A percentile compares a stretch with the other conserved stretches of the same genome.
These are phyloP conservation scores for Felis chaus DNA, from an alignment of 2,113 vertebrate genomes.

Conservation along the genomic window DNA sequence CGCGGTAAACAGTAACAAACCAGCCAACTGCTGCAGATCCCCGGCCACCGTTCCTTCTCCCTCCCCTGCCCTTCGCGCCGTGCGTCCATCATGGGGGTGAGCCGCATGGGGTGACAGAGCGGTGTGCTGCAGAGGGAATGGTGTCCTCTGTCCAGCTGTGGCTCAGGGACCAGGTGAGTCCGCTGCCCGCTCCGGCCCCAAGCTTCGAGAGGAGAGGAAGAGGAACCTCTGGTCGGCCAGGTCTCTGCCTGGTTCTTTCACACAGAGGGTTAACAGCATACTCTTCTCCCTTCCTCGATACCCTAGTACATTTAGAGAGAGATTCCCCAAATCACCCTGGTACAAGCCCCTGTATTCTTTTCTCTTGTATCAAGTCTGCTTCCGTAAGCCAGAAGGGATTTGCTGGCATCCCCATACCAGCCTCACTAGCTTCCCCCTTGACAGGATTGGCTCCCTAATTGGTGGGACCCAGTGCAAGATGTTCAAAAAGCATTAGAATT, in stretches of 20 bases:
- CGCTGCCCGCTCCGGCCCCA: neutral
- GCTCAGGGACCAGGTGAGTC: neutral
- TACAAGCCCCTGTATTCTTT: neutral
- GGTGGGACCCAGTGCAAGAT: neutral
- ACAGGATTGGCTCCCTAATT: neutral
- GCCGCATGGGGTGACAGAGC: too few species aligned
- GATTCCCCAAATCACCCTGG: neutral
- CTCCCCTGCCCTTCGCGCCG: rapidly evolving
- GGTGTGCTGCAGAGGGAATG: neutral
- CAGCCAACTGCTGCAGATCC: rapidly evolving
- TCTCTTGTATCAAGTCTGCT: neutral
- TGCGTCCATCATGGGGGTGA: rapidly evolving
- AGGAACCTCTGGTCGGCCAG: neutral
- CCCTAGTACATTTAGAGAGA: rapidly evolving
- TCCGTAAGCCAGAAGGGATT: neutral
- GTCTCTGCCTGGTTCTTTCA: neutral
- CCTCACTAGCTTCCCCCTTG: neutral
- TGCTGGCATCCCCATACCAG: rapidly evolving
- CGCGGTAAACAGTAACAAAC: neutral
- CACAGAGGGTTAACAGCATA: rapidly evolving
- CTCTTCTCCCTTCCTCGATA: neutral
- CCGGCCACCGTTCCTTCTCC: neutral
- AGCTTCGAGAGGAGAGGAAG: neutral
- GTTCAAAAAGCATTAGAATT: neutral
- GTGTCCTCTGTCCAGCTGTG: neutral